Base-by-base conservation (phyloP, 2,888 invertebrate genomes). In the Drosophila nigricruria region DNA sequence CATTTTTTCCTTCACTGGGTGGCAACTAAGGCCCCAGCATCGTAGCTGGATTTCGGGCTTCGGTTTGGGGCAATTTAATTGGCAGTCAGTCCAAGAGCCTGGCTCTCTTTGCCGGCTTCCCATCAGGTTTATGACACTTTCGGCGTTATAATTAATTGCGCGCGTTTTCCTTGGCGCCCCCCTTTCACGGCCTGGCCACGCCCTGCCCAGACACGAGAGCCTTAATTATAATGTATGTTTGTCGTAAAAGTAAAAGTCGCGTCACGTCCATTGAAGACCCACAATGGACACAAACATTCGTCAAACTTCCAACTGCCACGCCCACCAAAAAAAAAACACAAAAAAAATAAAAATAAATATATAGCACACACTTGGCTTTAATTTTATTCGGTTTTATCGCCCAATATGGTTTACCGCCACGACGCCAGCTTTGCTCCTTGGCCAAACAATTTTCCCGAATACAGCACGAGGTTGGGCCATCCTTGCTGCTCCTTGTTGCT, bases 141-240 rank as follows among this genome's bases (percentile, higher is more conserved):
- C 69, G 77, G 56, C 40, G 71, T 70, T 80, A 74, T 85, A 87
- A 84, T 84, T 84, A 89, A 84, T 84, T 84, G 82, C 68, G 65
- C 70, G 70, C 67, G 27, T 5, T 63, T 66, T 57, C 62, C 77
- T 65, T 58, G 70, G 67, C 10, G 70, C 2, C 27, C 54, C 65
- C 64, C 50, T 50, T 80, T 72, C n/a, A 18, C 47, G 71, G 64
- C 12, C 12, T 34, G 52, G 20, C 14, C 53, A 64, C 76, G 62
- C 76, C 79, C 53, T 16, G 61, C 38, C 52, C 14, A 5, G 36
- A 16, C 50, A 36, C 43, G 16, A 34, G 58, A 38, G 45, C 65
- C 53, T 82, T 89, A 89, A 86, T 86, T 86, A 82, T 88, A 81
- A 85, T 86, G 83, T 85, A 74, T 85, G 88, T 85, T 70, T 61